Evolutionary conservation across 2,113 vertebrate genomes (phyloP), one percentile per base, ranked within the genome.

Genomic region (Lepidothrix coronata): DNA sequence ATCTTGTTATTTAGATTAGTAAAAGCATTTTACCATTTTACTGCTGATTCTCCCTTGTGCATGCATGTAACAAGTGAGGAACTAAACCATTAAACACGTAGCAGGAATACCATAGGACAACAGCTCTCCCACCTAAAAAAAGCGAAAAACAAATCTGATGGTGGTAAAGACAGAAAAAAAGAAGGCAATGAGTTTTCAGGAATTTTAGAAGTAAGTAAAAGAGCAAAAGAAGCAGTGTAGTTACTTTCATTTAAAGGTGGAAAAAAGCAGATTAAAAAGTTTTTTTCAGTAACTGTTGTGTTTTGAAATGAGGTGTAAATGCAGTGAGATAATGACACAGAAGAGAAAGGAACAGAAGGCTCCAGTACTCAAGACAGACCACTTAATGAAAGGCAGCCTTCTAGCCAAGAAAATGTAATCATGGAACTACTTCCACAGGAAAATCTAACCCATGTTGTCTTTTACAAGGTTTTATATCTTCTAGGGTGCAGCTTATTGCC

Each of bases 241-340:
- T n/a, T 49, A 12, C 5, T 61, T 70, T 51, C 21, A 62, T n/a
- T 61, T 89, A 74, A 87, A 94, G 30, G 28, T 25, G 11, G 3
- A 41, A 19, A 76, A 79, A 52, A 0, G 2, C 44, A 8, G 46
- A 14, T 27, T 33, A 16, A 51, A 59, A 31, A 33, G 3, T 2
- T 8, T 66, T 66, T 61, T 55, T 58, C 22, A 22, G 2, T 59
- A 37, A 22, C 7, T 28, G 17, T 24, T 80, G 11, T 74, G 22
- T 58, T 88, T 41, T 24, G 33, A 57, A 54, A 12, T 63, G 39
- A 79, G 17, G 4, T 82, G 15, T 74, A 49, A 49, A 81, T 66
- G 14, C 16, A 1, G 8, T 78, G 44, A 81, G 63, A 54, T 49
- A 68, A 5, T 44, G 55, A 88, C 57, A 74, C 28, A 37, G 43